Base-by-base conservation (phyloP, 2,797 vertebrate genomes). In the Benthosema pterotum region DNA sequence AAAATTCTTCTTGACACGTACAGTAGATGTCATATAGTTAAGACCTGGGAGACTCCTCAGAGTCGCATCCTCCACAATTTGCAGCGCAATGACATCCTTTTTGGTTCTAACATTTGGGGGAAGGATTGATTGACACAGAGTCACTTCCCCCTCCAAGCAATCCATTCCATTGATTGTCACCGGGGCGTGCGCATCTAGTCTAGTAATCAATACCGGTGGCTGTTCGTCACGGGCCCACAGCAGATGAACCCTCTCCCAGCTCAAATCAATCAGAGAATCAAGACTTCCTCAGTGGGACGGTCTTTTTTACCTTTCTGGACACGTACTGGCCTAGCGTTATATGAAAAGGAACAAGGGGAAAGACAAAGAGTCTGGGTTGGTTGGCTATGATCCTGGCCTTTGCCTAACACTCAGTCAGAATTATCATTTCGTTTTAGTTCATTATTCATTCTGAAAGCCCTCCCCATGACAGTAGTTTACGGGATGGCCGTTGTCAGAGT, bases 151-250 rank as follows among this genome's bases (percentile, higher is more conserved):
- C 69, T 69, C n/a, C 32, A 43, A 67, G 18, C 4, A 49, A 86
- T 84, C 76, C 59, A 75, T 80, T 64, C 32, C 75, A 87, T 89
- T 88, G 87, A 91, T 90, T 62, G 32, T 58, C 13, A 56, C 68
- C 47, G 60, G 63, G 68, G 69, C 66, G 80, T 75, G 69, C 68
- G n/a, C n/a, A n/a, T 81, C 75, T 9, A 42, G 60, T 42, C 58
- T 54, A 72, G 86, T 88, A 72, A 87, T 88, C 82, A 82, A 88
- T 88, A 78, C 42, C 63, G 57, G 77, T 57, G 65, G 65, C 54
- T 53, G 57, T 55, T 69, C 54, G 69, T 81, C 58, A 82, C 75
- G 62, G 62, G 70, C 56, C 60, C 69, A 57, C 57, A 60, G 51
- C 73, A 72, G 67, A 65, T 65, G 46, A 53, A 61, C 42, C 42